phyloP scores from a whole-genome alignment of 1,140 invertebrate species.

The roundworm (Caenorhabditis elegans) region WBcel235 BX284605.5:11880001-11880500 shows the following conservation, averaged over 20 bases:
- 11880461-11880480: slow-evolving; percentile 66
- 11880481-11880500: not conserved
- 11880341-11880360: not conserved
- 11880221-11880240: not conserved
- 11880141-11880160: not conserved
- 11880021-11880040: not conserved
- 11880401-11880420: slow-evolving; percentile 49
- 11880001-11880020: no score
- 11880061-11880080: not conserved
- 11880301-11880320: not conserved
- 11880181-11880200: slow-evolving; percentile 29
- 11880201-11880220: slow-evolving; percentile 28
- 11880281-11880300: not conserved
- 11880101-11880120: not conserved
- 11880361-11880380: not conserved
- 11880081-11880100: not conserved
- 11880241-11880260: not conserved
- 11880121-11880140: not conserved
- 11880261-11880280: not conserved
- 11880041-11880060: not conserved
- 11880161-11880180: not conserved
- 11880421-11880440: slow-evolving; percentile 59
- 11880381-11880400: not conserved
- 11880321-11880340: not conserved
- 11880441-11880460: slow-evolving; percentile 58